These are phyloP conservation scores for Smittia aterrima DNA, from an alignment of 2,888 invertebrate species.

Conservation along the genomic window DNA sequence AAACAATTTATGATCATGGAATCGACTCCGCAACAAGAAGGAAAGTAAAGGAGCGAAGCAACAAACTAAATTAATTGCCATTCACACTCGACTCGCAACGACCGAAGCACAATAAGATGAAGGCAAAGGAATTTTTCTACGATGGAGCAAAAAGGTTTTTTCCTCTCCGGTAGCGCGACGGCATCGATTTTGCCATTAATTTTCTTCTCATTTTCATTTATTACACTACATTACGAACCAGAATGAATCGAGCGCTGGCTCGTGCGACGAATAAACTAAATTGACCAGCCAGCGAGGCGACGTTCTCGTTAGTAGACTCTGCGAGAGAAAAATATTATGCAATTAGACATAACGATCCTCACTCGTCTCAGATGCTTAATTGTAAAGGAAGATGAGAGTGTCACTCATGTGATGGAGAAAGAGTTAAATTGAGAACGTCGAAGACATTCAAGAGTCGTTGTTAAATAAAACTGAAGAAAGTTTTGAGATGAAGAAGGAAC, in stretches of 20 bases:
- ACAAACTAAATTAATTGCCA: conserved; percentile 29
- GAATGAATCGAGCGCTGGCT: neutral
- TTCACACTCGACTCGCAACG: neutral
- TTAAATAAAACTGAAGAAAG: too few species aligned
- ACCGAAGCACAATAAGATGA: neutral
- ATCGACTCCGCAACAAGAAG: neutral
- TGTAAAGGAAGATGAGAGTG: too few species aligned
- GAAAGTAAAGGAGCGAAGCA: neutral
- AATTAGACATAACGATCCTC: neutral
- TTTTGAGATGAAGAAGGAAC: too few species aligned
- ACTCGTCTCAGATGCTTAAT: neutral
- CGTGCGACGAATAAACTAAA: conserved; percentile 3
- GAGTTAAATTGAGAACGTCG: too few species aligned
- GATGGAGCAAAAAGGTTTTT: neutral
- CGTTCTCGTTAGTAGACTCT: neutral
- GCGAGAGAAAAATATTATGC: neutral
- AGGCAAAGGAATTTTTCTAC: neutral
- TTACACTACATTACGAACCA: neutral
- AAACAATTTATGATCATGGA: neutral
- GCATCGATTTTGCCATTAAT: conserved; percentile 15
- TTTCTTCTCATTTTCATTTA: conserved; percentile 11
- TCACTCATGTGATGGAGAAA: too few species aligned
- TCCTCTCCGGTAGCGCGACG: neutral
- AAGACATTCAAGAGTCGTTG: too few species aligned
- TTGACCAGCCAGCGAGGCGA: neutral